Conservation (phyloP, 2,797 vertebrate species). For the Delichon dasypus region DNA sequence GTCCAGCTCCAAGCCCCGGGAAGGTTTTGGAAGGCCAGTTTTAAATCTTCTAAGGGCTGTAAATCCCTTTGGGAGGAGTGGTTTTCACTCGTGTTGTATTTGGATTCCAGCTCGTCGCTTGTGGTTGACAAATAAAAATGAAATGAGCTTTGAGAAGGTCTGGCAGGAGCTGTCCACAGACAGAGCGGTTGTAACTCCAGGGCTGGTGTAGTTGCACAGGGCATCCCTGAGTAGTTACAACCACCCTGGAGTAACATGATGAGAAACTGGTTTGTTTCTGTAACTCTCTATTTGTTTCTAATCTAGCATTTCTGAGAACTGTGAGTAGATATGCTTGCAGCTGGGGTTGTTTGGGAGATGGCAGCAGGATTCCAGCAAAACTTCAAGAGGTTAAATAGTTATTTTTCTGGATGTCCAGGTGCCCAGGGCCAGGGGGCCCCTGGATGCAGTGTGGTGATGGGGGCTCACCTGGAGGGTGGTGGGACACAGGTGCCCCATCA, state of each 20-base stretch:
- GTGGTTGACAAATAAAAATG: not conserved
- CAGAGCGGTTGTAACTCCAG: not conserved
- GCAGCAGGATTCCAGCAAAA: not conserved
- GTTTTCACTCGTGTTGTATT: not conserved
- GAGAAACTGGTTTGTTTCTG: not conserved
- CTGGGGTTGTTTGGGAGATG: not conserved
- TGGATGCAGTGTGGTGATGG: not conserved
- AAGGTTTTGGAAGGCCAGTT: not conserved
- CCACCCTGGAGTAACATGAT: not conserved
- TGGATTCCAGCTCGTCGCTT: not conserved
- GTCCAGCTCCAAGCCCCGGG: not conserved
- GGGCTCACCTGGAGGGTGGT: not conserved
- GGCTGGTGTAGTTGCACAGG: not conserved
- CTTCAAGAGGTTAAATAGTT: not conserved
- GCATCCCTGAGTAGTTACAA: not conserved
- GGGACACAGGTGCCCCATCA: fast-evolving
- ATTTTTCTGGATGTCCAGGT: not conserved
- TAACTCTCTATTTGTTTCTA: not conserved
- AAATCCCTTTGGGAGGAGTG: not conserved
- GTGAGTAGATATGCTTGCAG: not conserved
- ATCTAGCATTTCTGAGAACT: not conserved
- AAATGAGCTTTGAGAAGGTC: not conserved
- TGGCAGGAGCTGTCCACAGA: not conserved
- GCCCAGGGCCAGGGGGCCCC: not conserved
- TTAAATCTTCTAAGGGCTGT: not conserved